A percentile compares a stretch with the other conserved stretches of the same genome.
Conservation (phyloP, 2,797 vertebrate species). For the Pangasius larnaudii region DNA sequence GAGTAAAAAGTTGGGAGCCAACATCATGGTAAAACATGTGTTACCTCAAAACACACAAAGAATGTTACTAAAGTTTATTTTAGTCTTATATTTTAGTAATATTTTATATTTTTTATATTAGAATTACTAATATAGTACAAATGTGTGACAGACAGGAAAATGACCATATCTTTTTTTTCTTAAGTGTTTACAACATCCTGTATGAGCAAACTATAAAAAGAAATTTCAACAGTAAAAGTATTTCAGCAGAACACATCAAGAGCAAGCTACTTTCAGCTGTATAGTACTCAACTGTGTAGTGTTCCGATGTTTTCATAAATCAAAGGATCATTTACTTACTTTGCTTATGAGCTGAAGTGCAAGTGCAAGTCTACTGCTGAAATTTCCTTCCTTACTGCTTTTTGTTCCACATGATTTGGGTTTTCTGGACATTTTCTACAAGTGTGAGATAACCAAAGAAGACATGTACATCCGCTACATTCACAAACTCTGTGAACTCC, state of each 20-base stretch:
- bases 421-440: conserved; percentile 91
- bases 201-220: background rate
- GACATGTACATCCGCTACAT: conserved; percentile 99
- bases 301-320: background rate
- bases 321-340: background rate
- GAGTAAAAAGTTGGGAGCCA: conserved; percentile 96
- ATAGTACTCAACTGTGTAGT: background rate
- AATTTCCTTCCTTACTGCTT: background rate
- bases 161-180: background rate
- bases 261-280: background rate
- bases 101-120: background rate
- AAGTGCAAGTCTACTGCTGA: background rate
- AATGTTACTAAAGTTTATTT: background rate
- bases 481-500: conserved; percentile 97
- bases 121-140: background rate
- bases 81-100: background rate
- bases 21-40: conserved; percentile 73
- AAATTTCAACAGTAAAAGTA: no score
- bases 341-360: background rate
- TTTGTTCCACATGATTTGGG: background rate
- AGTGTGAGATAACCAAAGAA: conserved; percentile 98
- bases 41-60: background rate
- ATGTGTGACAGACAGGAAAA: background rate
- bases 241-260: background rate
- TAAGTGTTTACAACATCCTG: background rate